A percentile compares a stretch with the other conserved stretches of the same genome.
Evolutionary conservation across 2,797 vertebrate genomes (phyloP).

Genomic region (Microtus agrestis): DNA sequence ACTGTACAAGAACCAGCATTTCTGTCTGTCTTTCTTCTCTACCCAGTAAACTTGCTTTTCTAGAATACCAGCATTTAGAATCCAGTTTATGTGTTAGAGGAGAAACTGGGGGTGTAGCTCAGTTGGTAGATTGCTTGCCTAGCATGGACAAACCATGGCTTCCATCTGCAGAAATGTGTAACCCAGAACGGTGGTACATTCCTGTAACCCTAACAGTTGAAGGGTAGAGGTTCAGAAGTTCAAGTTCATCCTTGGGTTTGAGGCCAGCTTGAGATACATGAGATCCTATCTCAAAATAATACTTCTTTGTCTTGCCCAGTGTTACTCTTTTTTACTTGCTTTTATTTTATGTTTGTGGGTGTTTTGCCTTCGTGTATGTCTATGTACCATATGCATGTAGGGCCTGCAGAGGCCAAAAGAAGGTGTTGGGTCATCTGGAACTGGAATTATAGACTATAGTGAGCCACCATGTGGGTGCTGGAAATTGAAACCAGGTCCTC

Average conservation of each 20-base stretch:
- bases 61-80: conserved; percentile 9
- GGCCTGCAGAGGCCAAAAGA: not conserved
- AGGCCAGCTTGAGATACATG: not conserved
- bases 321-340: not conserved
- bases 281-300: not conserved
- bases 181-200: too few relatives aligned
- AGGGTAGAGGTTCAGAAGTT: not conserved
- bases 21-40: not conserved
- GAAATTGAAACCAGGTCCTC: not conserved
- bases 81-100: not conserved
- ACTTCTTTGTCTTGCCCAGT: not conserved
- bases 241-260: not conserved
- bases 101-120: not conserved
- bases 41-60: conserved; percentile 16
- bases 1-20: not conserved
- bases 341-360: not conserved
- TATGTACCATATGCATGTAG: not conserved
- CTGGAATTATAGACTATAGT: not conserved
- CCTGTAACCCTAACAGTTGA: not conserved
- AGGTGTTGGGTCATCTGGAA: not conserved
- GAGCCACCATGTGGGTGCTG: not conserved
- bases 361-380: not conserved
- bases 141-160: too few relatives aligned
- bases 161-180: not conserved
- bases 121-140: not conserved